Evolutionary conservation across 2,888 invertebrate species (phyloP), one percentile per base, ranked within the genome.

Genomic region (Byasa hedistus): DNA sequence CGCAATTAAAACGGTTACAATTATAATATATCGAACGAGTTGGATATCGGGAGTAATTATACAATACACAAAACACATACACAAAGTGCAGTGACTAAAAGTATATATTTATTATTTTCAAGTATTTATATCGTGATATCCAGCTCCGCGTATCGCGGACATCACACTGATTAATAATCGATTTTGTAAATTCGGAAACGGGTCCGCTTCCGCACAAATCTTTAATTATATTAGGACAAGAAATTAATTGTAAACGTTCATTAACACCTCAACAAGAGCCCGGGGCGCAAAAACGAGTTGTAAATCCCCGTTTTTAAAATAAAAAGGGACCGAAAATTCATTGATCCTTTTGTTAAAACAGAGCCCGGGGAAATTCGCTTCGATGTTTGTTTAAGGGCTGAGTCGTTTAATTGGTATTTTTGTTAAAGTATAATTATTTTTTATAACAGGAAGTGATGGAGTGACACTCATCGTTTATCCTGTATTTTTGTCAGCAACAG

Each of bases 201-300:
- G 10, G 1, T 7, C 8, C 32, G 32, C 8, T 32, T 23, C 21
- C 17, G n/a, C 55, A 27, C 22, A 62, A 56, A 61, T 12, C 17
- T 51, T 36, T 51, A 23, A 23, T 61, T 75, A 77, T 69, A 36
- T 57, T n/a, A 15, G 66, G 64, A 64, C 66, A 59, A 66, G 64
- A 60, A 69, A 69, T 70, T 69, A 70, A 70, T 70, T 65, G 67
- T 60, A 65, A 65, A 56, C 57, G 54, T 69, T 68, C 62, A 65
- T 70, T 66, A 57, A 62, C 62, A 66, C 61, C 66, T 54, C 62
- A 39, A 62, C 39, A 66, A 66, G 57, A 44, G 62, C 19, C 24
- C 48, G 55, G 36, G 61, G 36, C 57, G 61, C 32, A 65, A 61
- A 65, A 61, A 65, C 61, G 32, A 57, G 56, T 57, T 57, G 56